These are phyloP conservation scores for Hypena proboscidalis DNA, from an alignment of 2,888 invertebrate genomes.

Conservation along the genomic window DNA sequence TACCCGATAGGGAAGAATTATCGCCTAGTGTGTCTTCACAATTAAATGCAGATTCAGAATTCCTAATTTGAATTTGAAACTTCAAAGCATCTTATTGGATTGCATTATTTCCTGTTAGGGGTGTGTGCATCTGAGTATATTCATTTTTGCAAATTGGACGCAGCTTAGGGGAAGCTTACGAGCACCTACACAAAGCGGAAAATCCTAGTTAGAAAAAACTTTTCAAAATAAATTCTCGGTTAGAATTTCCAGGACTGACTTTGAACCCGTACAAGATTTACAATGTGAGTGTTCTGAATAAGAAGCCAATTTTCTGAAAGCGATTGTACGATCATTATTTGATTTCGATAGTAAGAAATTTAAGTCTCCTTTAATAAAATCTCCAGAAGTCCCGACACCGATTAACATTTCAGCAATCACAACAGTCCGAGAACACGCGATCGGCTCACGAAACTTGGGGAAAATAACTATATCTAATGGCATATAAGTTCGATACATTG, in stretches of 20 bases:
- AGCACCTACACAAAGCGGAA: too few species aligned
- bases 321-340: constrained; percentile 36
- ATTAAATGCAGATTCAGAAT: constrained; percentile 4
- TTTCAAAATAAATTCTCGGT: too few species aligned
- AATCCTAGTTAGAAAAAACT: constrained; percentile 22
- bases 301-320: too few species aligned
- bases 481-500: constrained; percentile 63
- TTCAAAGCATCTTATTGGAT: constrained; percentile 5
- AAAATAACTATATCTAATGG: constrained; percentile 69
- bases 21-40: constrained; percentile 11
- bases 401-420: constrained; percentile 80
- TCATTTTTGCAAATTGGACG: constrained; percentile 8
- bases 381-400: constrained; percentile 64
- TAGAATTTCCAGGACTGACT: too few species aligned
- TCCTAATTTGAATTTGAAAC: constrained; percentile 9
- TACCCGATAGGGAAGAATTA: constrained; percentile 8
- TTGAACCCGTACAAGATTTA: too few species aligned
- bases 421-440: constrained; percentile 71
- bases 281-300: constrained; percentile 29
- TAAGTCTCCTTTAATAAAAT: constrained; percentile 69
- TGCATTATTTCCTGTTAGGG: neutral
- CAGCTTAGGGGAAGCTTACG: neutral
- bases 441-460: constrained; percentile 65
- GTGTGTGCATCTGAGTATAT: neutral
- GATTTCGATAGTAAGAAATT: constrained; percentile 56